These are phyloP conservation scores for Pterostichus madidus DNA, from an alignment of 2,888 invertebrate genomes.

Conservation along the genomic window DNA sequence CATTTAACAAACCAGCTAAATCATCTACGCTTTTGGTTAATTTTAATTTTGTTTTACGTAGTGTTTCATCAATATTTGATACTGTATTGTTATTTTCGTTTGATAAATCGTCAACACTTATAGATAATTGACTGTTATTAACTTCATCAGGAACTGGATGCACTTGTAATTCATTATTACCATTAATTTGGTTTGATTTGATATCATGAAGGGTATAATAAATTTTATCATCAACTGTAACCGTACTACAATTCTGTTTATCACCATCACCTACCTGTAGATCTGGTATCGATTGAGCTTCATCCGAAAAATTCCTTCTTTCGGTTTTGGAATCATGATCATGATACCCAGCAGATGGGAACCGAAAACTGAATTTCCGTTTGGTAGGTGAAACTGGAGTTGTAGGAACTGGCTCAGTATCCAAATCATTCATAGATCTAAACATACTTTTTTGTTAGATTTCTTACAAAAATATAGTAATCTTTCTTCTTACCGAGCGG, in stretches of 20 bases:
- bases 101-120: slow-evolving; percentile 10
- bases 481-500: slow-evolving; percentile 80
- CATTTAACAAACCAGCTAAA: not conserved
- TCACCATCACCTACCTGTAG: slow-evolving; percentile 85
- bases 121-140: not conserved
- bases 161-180: slow-evolving; percentile 2
- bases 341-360: slow-evolving; percentile 79
- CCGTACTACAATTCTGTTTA: slow-evolving; percentile 8
- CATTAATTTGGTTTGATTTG: not conserved
- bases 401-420: slow-evolving; percentile 78
- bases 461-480: not conserved
- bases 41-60: slow-evolving; percentile 7
- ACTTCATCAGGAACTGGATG: slow-evolving; percentile 3
- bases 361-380: slow-evolving; percentile 89
- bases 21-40: slow-evolving; percentile 27
- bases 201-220: slow-evolving; percentile 50
- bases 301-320: slow-evolving; percentile 93
- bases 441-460: slow-evolving; percentile 2
- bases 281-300: slow-evolving; percentile 91
- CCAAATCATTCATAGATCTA: slow-evolving; percentile 82
- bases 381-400: slow-evolving; percentile 84
- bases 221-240: slow-evolving; percentile 51
- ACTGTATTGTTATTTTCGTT: not conserved
- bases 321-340: slow-evolving; percentile 83
- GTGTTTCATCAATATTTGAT: not conserved